These are phyloP conservation scores for Limnodromus scolopaceus DNA, from an alignment of 2,797 vertebrate species.

Conservation along the genomic window DNA sequence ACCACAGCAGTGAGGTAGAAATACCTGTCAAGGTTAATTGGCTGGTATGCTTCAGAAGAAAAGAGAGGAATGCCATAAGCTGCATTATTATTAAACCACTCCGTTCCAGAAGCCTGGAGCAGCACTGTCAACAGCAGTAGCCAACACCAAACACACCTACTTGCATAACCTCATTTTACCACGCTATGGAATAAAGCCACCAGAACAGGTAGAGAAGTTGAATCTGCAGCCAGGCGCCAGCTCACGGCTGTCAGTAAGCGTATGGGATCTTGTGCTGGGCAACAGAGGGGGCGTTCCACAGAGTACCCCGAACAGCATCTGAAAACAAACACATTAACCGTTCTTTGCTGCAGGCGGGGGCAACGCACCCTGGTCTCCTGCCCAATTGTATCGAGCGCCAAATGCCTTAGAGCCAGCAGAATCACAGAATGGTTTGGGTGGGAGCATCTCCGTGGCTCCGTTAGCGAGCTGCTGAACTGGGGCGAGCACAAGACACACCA, in stretches of 20 bases:
- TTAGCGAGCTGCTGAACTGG: background rate
- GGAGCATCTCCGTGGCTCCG: background rate
- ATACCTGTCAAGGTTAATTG: background rate
- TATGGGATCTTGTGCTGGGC: rapidly evolving
- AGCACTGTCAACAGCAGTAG: background rate
- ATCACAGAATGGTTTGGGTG: background rate
- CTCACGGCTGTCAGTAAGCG: rapidly evolving
- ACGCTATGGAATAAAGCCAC: background rate
- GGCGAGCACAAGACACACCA: rapidly evolving
- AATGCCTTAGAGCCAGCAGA: rapidly evolving
- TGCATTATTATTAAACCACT: background rate
- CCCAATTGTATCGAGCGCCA: rapidly evolving
- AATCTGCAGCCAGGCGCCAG: background rate
- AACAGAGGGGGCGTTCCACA: background rate
- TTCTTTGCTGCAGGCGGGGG: rapidly evolving
- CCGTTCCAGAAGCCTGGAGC: background rate
- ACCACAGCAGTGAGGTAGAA: background rate
- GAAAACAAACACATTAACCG: rapidly evolving
- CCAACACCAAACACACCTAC: background rate
- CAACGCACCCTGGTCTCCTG: background rate
- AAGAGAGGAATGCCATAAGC: background rate
- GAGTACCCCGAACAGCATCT: background rate
- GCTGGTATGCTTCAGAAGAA: background rate
- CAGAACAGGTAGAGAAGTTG: background rate
- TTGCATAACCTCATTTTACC: background rate